These are phyloP conservation scores for Gymnobelideus leadbeateri DNA, from an alignment of 2,113 vertebrate genomes.

Conservation along the genomic window DNA sequence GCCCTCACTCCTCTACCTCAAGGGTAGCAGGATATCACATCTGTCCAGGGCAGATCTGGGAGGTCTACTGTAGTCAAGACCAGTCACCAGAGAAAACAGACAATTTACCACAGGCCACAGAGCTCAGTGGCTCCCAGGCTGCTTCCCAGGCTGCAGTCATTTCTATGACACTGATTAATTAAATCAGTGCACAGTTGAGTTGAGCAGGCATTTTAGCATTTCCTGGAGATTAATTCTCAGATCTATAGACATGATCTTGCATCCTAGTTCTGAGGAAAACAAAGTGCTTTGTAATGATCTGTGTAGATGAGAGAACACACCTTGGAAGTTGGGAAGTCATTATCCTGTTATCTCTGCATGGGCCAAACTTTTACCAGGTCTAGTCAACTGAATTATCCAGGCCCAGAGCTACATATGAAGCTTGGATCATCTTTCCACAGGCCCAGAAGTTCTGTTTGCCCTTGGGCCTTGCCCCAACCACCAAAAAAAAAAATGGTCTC, in stretches of 20 bases:
- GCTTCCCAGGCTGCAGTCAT: neutral
- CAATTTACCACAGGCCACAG: neutral
- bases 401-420: neutral
- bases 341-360: neutral
- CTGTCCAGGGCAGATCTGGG: neutral
- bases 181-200: neutral
- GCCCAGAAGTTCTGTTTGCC: neutral
- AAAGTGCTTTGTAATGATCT: neutral
- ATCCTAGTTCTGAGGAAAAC: neutral
- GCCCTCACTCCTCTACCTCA: neutral
- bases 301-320: neutral
- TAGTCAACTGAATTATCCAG: neutral
- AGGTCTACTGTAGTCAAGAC: neutral
- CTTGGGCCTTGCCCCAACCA: neutral
- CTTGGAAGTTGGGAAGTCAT: neutral
- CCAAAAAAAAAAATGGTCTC: neutral
- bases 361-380: neutral
- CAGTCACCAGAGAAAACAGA: neutral
- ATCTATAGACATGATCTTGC: neutral
- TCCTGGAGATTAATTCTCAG: conserved; percentile 43
- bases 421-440: neutral
- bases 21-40: neutral
- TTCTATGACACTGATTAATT: neutral
- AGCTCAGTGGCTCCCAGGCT: too few relatives aligned
- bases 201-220: neutral